Conservation (phyloP, 2,797 vertebrate genomes). For the Gila robusta region DNA sequence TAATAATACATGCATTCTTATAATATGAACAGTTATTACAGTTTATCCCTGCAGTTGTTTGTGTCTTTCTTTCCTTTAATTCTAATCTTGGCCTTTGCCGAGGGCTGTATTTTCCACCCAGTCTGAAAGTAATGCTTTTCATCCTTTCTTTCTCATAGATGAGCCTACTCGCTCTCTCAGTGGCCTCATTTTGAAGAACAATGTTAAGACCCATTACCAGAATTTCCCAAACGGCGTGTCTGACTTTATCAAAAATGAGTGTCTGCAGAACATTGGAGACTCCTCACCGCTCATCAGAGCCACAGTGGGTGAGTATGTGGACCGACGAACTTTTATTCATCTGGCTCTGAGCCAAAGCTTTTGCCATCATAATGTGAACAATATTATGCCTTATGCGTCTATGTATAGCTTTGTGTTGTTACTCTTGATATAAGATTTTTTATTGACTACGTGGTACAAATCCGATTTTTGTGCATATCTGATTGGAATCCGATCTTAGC, state of each 20-base stretch:
- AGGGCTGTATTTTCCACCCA: background rate
- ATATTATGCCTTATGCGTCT: background rate
- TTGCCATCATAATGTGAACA: background rate
- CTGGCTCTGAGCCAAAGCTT: slow-evolving; percentile 11
- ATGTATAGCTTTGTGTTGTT: slow-evolving; percentile 12
- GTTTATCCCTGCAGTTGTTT: background rate
- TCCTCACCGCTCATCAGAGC: slow-evolving; percentile 95
- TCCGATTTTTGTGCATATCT: too few species aligned
- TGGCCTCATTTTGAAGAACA: slow-evolving; percentile 98
- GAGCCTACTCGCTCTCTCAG: slow-evolving; percentile 97
- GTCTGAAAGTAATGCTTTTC: background rate
- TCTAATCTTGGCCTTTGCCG: background rate
- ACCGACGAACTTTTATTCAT: background rate
- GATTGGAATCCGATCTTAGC: too few species aligned
- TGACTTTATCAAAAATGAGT: slow-evolving; percentile 97
- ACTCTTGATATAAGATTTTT: background rate
- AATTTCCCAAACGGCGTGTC: slow-evolving; percentile 95
- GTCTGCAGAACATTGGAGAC: slow-evolving; percentile 95
- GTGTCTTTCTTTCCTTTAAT: background rate
- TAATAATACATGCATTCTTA: background rate
- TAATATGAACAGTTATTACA: background rate
- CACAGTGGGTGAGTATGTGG: slow-evolving; percentile 89
- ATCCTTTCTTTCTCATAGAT: slow-evolving; percentile 75
- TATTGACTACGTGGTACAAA: background rate
- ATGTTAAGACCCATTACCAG: slow-evolving; percentile 98